These are phyloP conservation scores for Pseudopodoces humilis DNA, from an alignment of 2,113 vertebrate species.

Conservation along the genomic window DNA sequence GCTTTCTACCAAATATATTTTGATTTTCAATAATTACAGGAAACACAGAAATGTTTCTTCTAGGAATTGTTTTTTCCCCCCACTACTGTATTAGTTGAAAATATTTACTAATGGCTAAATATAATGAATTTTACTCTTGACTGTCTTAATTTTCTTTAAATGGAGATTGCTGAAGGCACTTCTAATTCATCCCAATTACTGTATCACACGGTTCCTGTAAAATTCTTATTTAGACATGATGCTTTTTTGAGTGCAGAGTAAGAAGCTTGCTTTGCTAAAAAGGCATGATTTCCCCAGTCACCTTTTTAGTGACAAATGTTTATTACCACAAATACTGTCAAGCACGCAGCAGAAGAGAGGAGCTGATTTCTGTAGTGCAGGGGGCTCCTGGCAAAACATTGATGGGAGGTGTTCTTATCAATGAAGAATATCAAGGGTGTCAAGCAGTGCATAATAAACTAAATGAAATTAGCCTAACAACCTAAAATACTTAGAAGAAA, in stretches of 20 bases:
- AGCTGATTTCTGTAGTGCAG: neutral
- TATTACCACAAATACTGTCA: neutral
- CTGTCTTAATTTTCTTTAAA: slow-evolving; percentile 18
- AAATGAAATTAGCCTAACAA: slow-evolving; percentile 40
- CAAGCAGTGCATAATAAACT: neutral
- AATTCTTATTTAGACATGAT: neutral
- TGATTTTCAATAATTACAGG: neutral
- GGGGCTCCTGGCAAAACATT: neutral
- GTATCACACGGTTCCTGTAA: neutral
- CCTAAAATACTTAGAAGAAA: slow-evolving; percentile 22
- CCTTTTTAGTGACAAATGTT: neutral
- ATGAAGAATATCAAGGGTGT: neutral
- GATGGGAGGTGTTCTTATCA: neutral
- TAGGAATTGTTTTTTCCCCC: neutral
- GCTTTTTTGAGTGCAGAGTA: neutral
- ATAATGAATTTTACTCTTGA: neutral
- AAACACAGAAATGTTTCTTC: neutral
- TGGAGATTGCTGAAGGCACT: neutral
- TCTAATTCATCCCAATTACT: slow-evolving; percentile 32
- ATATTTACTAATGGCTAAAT: neutral
- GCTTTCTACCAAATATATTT: neutral
- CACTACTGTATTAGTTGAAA: neutral
- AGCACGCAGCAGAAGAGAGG: neutral
- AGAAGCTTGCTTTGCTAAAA: neutral
- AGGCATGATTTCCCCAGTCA: neutral